Evolutionary conservation across 1,140 invertebrate species (phyloP), one percentile per base, ranked within the genome.

Genomic region (Galendromus occidentalis): DNA sequence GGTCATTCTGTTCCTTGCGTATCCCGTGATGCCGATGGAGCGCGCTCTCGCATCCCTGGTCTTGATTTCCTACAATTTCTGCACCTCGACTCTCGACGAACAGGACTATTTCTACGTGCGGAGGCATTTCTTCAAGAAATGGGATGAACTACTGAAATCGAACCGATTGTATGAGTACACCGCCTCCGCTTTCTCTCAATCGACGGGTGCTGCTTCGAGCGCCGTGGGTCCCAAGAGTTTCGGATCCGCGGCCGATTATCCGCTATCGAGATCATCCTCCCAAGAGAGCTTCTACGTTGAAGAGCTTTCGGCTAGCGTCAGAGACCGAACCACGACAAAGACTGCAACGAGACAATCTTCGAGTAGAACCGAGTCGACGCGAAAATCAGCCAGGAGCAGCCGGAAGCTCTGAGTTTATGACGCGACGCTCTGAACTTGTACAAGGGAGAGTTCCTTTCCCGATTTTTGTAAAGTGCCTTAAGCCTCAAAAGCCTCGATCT

Each of bases 21-120:
- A 59, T 25, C 51, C 51, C 1, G 33, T 33, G 14, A 59, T 59
- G 51, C 51, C 51, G 25, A 17, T 59, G 22, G 51, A 59, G 9
- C 51, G 51, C 14, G 51, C 51, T 17, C 51, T 59, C 9, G 51
- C 51, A 14, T 25, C 51, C 2, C 22, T 59, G 14, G 51, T 25
- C 14, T 17, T 59, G 2, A 59, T 59, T 2, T 59, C 51, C 14
- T 59, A 59, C 22, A 17, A 59, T 25, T 59, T 59, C 51, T 59
- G 51, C 51, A 59, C 51, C 17, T 59, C 51, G 20, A 59, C 51
- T 4, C 20, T 59, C 2, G 51, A 59, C 22, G 51, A 59, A 25
- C 51, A 59, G 9, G 51, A 59, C 51, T 59, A 59, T 22, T 59
- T 59, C 51, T 59, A 59, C 33, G 51, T 59, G 14, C 14, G 51